Evolutionary conservation across 1,140 invertebrate genomes (phyloP), one percentile per base, ranked within the genome.

Genomic region (Pogonus chalceus): DNA sequence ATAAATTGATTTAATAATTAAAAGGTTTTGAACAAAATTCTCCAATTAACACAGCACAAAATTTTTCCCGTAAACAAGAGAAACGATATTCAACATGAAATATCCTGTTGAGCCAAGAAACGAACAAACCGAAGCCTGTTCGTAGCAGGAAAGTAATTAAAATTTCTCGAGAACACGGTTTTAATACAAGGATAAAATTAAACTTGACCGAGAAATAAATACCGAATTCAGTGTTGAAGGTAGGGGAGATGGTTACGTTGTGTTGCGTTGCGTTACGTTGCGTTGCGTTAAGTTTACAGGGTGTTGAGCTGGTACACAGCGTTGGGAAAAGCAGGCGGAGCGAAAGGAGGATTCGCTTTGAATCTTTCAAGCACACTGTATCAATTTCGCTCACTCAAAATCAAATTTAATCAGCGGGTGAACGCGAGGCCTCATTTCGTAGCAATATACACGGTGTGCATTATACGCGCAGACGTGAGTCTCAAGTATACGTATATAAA

Each of bases 91-190:
- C 26, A 31, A 31, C 26, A 31, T 31, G 7, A 31, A 31, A 31
- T 31, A 31, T 31, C 26, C 26, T 31, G 26, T 31, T 31, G 26
- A 31, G 14, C 37, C 7, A 43, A 43, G 7, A 18, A 43, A 9
- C 18, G 37, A 43, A 43, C 7, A 31, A 14, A 4, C 37, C 3
- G 37, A n/a, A 22, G n/a, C 49, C 49, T 50, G 49, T 50, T 26
- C 23, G 57, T 59, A 58, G 54, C 58, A 57, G 52, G 59, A 62
- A 66, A 63, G 63, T 63, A 66, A 66, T 65, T 65, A 66, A 65
- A 66, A 66, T 66, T 65, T 43, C 58, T 58, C 61, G 52, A 56
- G 60, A 62, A 65, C 37, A 43, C 54, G 61, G 62, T 64, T 62
- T 58, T 65, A 59, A 61, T 60, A 56, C 55, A 53, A n/a, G 56